Base-by-base conservation (phyloP, 2,113 vertebrate species). In the Ptyas mucosa region DNA sequence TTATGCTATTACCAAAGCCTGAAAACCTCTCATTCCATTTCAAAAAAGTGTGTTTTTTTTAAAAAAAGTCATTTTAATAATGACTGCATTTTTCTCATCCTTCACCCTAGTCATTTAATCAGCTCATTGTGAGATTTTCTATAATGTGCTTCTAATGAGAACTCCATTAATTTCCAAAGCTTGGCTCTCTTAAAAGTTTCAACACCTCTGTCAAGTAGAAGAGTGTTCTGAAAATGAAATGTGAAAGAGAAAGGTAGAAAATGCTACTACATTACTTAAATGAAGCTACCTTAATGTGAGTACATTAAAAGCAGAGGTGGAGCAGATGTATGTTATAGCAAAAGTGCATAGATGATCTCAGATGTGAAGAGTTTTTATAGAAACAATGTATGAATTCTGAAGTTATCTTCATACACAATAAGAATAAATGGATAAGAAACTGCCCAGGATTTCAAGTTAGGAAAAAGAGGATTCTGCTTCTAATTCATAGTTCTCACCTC, bases 201-300 rank as follows among this genome's bases (percentile, higher is more conserved):
- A 95, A 57, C 55, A 92, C 90, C 53, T 2, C 11, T 49, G 94
- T 91, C 88, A 93, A 93, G 64, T 21, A 94, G 92, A 93, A 96
- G 49, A 88, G 49, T 94, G 29, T 46, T 87, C 90, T 86, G 58
- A 94, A 96, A 89, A 94, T 51, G 94, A 91, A 85, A 94, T 53
- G 89, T 92, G 87, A 94, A 0, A 96, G 94, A 95, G 61, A 92
- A 95, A 92, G 75, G 86, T n/a, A 61, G 85, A 91, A 95, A 95
- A 86, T 92, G 87, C 81, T 90, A 91, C 89, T 61, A n/a, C 90
- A 91, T 64, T 91, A 96, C 39, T 88, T 53, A 5, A 64, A 61
- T 93, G 87, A 91, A 87, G 53, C 24, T 49, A 54, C 69, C 18
- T 10, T 75, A 87, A 93, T 91, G 75, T 64, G 51, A 55, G 49